Conservation (phyloP, 2,797 vertebrate genomes). For the Clarias platycephalus region DNA sequence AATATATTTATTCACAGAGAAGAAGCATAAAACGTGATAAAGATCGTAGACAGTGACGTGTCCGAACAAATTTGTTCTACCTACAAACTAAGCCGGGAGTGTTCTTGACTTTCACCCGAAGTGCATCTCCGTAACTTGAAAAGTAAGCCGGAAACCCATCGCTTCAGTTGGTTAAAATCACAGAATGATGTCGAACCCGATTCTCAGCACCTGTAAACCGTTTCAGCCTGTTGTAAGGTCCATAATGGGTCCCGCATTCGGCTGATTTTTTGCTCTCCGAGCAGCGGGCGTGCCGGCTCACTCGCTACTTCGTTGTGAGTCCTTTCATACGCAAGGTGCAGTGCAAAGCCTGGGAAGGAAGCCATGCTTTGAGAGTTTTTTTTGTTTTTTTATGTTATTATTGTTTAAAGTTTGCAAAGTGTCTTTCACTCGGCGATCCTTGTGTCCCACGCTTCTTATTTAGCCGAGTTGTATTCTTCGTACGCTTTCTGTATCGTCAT, state of each 20-base stretch:
- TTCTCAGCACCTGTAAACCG: not conserved
- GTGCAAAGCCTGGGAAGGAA: not conserved
- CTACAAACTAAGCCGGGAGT: not conserved
- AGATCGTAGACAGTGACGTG: not conserved
- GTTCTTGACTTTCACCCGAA: not conserved
- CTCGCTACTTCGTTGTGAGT: not conserved
- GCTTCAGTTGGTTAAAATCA: constrained; percentile 1
- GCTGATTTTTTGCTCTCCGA: not conserved
- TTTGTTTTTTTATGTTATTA: not conserved
- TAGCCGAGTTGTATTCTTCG: constrained; percentile 42
- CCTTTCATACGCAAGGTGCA: not conserved
- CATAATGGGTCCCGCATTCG: not conserved
- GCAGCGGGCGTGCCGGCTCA: not conserved
- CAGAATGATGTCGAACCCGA: not conserved
- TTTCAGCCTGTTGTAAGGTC: too few species aligned
- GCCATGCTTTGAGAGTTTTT: not conserved
- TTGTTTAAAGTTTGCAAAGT: not conserved
- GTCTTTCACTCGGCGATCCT: not conserved
- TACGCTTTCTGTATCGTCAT: constrained; percentile 40
- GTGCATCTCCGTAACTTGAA: not conserved
- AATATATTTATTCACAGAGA: constrained; percentile 49
- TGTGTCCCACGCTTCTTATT: not conserved
- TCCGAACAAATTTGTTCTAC: not conserved
- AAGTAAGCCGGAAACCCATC: not conserved
- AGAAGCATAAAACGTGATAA: constrained; percentile 1